phyloP scores from a whole-genome alignment of 2,888 invertebrate genomes.

The Homarus gammarus region DNA sequence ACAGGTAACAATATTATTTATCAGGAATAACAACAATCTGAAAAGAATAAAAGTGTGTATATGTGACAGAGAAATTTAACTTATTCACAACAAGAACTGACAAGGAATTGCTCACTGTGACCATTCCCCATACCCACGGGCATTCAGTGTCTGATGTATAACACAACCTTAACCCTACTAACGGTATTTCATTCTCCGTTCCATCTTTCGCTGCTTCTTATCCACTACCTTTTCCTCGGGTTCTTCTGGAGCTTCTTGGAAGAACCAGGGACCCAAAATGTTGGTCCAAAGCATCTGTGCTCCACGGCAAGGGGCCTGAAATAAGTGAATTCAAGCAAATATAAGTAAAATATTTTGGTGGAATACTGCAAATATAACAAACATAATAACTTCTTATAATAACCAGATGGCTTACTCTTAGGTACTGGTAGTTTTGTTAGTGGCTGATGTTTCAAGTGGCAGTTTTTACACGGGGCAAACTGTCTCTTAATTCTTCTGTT shows the following conservation, averaged over 20 bases:
- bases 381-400: no score
- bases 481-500: no score
- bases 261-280: conserved; percentile 61
- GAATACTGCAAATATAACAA: not conserved
- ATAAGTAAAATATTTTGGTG: not conserved
- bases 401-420: no score
- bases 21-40: not conserved
- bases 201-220: conserved; percentile 58
- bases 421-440: no score
- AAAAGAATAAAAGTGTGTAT: not conserved
- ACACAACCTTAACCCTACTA: not conserved
- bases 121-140: not conserved
- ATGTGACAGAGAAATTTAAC: not conserved
- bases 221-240: conserved; percentile 31
- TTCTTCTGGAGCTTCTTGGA: conserved; percentile 39
- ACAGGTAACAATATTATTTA: not conserved
- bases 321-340: not conserved
- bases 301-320: conserved; percentile 55
- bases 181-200: conserved; percentile 60
- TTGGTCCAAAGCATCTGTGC: conserved; percentile 65
- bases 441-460: no score
- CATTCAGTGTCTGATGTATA: not conserved
- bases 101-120: not conserved
- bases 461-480: no score
- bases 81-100: not conserved